Percentiles rank a stretch among this genome's conserved stretches.
Conservation (phyloP, 2,797 vertebrate genomes). For the Dipus sagitta region DNA sequence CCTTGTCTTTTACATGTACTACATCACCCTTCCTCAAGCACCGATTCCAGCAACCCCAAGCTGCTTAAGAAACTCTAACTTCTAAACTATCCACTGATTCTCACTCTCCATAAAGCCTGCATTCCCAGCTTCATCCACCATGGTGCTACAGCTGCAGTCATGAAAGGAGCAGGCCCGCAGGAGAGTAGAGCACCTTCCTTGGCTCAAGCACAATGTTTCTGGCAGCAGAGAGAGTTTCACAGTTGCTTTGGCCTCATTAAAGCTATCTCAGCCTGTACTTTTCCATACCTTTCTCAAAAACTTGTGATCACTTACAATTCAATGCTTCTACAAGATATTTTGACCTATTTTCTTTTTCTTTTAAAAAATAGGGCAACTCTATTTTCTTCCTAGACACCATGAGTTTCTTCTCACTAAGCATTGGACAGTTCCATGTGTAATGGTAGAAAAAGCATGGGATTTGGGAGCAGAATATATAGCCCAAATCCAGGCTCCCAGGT, state of each 20-base stretch:
- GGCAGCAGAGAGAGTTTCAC: constrained; percentile 36
- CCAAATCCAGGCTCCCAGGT: not conserved
- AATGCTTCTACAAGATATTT: constrained; percentile 63
- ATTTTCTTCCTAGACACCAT: constrained; percentile 58
- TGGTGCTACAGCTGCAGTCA: not conserved
- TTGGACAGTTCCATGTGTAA: not conserved
- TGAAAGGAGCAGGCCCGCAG: not conserved
- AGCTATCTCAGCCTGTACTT: not conserved
- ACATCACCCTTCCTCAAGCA: not conserved
- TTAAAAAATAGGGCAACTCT: constrained; percentile 50
- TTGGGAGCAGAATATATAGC: not conserved
- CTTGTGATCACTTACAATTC: constrained; percentile 54
- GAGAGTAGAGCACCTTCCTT: not conserved
- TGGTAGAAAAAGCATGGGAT: not conserved
- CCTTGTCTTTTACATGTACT: not conserved
- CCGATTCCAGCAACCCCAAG: constrained; percentile 6
- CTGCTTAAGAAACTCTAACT: constrained; percentile 12
- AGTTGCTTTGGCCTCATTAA: constrained; percentile 65
- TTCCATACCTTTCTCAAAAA: constrained; percentile 57
- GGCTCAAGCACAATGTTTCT: not conserved
- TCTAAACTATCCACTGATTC: constrained; percentile 35
- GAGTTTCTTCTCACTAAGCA: constrained; percentile 48
- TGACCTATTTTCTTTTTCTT: constrained; percentile 63
- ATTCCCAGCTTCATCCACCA: constrained; percentile 22
- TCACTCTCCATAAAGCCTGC: not conserved